Evolutionary conservation across 2,113 vertebrate species (phyloP).

Genomic region (Pipa parva): DNA sequence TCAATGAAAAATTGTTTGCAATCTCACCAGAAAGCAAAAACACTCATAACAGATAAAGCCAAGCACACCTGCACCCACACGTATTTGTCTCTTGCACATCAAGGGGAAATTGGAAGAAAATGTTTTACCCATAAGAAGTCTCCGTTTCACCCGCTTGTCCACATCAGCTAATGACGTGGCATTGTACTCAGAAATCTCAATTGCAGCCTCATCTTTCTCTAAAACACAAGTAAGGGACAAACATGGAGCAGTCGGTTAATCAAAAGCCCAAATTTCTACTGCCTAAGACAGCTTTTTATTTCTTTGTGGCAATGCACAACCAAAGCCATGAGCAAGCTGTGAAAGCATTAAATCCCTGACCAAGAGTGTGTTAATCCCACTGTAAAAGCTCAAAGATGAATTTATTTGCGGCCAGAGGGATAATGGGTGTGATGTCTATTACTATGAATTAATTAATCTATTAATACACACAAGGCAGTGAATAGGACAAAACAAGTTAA

Average conservation of each 20-base stretch:
- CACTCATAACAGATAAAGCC: neutral
- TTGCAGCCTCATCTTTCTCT: conserved; percentile 99
- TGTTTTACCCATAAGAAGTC: conserved; percentile 99
- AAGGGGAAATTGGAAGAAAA: conserved; percentile 96
- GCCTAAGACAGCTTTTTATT: conserved; percentile 65
- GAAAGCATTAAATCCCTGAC: conserved; percentile 76
- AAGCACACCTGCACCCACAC: conserved; percentile 44
- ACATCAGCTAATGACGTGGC: conserved; percentile 99
- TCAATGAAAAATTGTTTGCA: no score
- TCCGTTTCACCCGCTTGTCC: conserved; percentile 99
- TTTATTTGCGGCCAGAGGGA: conserved; percentile 45
- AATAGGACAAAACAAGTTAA: neutral
- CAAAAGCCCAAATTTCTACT: conserved; percentile 86
- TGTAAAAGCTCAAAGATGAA: conserved; percentile 64
- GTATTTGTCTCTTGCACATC: conserved; percentile 84
- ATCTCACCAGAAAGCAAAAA: neutral
- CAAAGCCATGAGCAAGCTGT: conserved; percentile 77
- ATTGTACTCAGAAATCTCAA: conserved; percentile 99
- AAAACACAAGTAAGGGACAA: conserved; percentile 99
- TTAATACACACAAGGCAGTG: conserved; percentile 40
- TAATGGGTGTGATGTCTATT: conserved; percentile 37
- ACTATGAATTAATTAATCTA: conserved; percentile 44
- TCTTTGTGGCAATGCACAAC: conserved; percentile 71
- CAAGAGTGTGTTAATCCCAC: conserved; percentile 74
- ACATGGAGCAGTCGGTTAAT: conserved; percentile 98